Evolutionary conservation across 2,888 invertebrate species (phyloP), one percentile per base, ranked within the genome.

Genomic region (Melipona bicolor): DNA sequence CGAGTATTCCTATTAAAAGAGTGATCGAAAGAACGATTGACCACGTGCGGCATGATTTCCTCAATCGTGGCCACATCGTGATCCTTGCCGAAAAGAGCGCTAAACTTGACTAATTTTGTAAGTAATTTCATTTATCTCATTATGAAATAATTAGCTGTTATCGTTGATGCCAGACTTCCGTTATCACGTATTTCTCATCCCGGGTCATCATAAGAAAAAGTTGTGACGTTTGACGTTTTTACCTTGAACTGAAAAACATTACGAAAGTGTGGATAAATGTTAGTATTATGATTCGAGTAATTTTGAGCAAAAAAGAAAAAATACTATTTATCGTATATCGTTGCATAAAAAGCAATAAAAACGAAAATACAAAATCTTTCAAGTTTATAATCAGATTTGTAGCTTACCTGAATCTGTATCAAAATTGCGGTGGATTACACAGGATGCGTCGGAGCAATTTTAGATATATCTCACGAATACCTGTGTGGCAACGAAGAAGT

Each of bases 11-110:
- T 27, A 87, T 78, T 3, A 93, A 50, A 43, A 92, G 69, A 32
- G 90, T 71, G 17, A 89, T 87, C 21, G 88, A 82, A 24, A 92
- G 70, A 36, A 92, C 50, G 27, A 92, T 79, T 49, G 87, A 88
- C 92, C 93, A 92, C 9, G 87, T 81, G 17, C 94, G 92, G 79
- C 89, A 91, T 54, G 92, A 80, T 88, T 87, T 93, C 83, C 90
- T 91, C 68, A 93, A 87, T 90, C 92, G 89, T 61, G 93, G 94
- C 92, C 93, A 93, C 94, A 94, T 94, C 85, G 68, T 87, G 82
- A 67, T 79, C 62, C 36, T 70, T 68, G 56, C 61, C 59, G 64
- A 9, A 78, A 50, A 56, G 50, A 50, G 49, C 59, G 56, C 68
- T 56, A 32, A 59, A 52, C 76, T 79, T 87, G 17, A 83, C 74